A percentile compares a stretch with the other conserved stretches of the same genome.
Evolutionary conservation across 2,888 invertebrate genomes (phyloP).

Genomic region (Choristoneura rosaceana): DNA sequence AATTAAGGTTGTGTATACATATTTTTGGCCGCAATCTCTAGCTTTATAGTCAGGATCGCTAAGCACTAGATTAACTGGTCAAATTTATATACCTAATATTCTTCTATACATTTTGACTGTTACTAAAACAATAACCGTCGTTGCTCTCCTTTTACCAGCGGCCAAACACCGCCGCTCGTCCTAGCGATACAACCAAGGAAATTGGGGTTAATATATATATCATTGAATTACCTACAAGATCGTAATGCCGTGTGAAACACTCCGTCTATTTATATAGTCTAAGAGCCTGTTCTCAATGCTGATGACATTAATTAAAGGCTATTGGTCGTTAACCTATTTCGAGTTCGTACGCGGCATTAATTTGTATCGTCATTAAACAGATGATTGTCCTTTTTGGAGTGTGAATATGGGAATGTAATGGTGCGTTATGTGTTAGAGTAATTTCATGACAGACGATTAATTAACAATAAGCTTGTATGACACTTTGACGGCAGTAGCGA

Average conservation of each 20-base stretch:
- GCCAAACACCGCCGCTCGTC: neutral
- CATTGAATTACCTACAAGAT: constrained; percentile 21
- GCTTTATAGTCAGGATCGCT: too few relatives aligned
- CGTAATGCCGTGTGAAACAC: constrained; percentile 32
- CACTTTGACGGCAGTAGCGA: neutral
- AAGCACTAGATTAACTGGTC: too few relatives aligned
- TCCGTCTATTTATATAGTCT: constrained; percentile 31
- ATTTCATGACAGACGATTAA: neutral
- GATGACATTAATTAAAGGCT: constrained; percentile 68
- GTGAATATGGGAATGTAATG: constrained; percentile 7
- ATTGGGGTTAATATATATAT: constrained; percentile 24
- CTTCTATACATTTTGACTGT: neutral
- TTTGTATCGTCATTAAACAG: constrained; percentile 39
- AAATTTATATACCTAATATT: too few relatives aligned
- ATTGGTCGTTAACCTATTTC: constrained; percentile 77
- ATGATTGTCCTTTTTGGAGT: constrained; percentile 30
- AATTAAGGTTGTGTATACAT: too few relatives aligned
- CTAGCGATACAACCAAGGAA: neutral
- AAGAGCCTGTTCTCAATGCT: constrained; percentile 11
- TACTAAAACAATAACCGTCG: neutral
- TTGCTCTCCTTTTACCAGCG: neutral
- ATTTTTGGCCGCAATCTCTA: too few relatives aligned
- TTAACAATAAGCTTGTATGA: neutral
- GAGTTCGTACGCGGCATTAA: constrained; percentile 48
- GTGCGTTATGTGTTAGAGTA: neutral